Evolutionary conservation across 2,113 vertebrate genomes (phyloP).

Genomic region (Nematolebias whitei): DNA sequence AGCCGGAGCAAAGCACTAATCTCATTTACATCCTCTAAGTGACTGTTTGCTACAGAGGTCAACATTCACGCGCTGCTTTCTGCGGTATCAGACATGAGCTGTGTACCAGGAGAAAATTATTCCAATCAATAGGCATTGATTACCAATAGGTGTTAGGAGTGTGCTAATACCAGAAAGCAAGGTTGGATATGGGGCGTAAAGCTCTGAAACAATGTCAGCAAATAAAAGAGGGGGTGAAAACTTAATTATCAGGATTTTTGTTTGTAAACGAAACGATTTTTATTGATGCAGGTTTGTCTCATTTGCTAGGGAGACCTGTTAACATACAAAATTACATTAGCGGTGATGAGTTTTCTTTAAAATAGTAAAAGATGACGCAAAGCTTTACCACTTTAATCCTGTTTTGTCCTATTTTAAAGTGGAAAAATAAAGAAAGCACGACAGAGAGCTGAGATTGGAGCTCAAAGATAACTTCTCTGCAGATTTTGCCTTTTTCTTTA

Average conservation of each 20-base stretch:
- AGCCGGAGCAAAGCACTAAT: conserved; percentile 27
- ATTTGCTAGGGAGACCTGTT: no score
- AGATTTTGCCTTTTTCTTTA: not conserved
- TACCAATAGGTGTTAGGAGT: conserved; percentile 28
- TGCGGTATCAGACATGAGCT: conserved; percentile 31
- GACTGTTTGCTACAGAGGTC: conserved; percentile 49
- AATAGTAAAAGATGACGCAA: no score
- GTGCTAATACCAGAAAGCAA: conserved; percentile 28
- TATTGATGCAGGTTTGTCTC: no score
- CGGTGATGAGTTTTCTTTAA: no score
- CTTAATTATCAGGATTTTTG: not conserved
- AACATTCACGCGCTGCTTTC: conserved; percentile 51
- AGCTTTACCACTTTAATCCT: no score
- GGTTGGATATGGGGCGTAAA: not conserved
- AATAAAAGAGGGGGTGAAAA: not conserved
- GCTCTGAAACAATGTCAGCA: not conserved
- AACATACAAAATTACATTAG: no score
- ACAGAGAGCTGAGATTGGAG: not conserved
- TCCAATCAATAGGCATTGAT: conserved; percentile 56
- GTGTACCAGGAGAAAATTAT: conserved; percentile 48
- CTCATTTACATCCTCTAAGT: conserved; percentile 41
- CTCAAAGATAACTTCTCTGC: not conserved
- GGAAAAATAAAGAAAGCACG: not conserved
- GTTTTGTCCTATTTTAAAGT: no score
- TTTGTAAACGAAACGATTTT: not conserved